Percentiles rank a stretch among this genome's conserved stretches.
These are phyloP conservation scores for Oreochromis niloticus DNA, from an alignment of 2,113 vertebrate species.

Conservation along the genomic window DNA sequence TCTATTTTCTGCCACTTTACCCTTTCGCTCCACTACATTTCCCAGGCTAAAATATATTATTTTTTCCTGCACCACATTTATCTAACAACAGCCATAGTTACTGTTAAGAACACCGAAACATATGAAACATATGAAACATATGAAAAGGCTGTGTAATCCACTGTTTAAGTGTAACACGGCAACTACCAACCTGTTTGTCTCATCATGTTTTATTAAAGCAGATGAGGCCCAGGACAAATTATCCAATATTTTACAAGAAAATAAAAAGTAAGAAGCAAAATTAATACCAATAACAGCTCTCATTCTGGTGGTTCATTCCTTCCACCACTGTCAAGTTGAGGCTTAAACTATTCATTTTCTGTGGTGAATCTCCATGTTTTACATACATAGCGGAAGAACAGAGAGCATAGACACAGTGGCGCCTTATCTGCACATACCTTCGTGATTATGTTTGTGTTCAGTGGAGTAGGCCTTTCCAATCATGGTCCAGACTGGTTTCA, in stretches of 20 bases:
- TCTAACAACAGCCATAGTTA: background rate
- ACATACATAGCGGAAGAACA: background rate
- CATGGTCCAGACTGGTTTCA: conserved; percentile 94
- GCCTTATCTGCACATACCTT: conserved; percentile 73
- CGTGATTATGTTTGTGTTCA: conserved; percentile 88
- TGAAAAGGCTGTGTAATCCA: background rate
- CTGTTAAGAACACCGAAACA: background rate
- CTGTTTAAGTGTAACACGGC: background rate
- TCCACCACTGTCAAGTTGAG: background rate
- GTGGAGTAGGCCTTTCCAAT: conserved; percentile 93
- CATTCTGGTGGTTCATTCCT: background rate
- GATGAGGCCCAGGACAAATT: background rate
- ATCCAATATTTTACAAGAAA: background rate
- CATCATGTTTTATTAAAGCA: background rate
- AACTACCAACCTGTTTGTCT: background rate
- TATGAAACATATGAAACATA: background rate
- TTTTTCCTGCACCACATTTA: background rate
- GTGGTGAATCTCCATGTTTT: background rate
- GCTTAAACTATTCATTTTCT: background rate
- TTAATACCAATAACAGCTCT: background rate
- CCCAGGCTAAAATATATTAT: background rate
- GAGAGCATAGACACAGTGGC: background rate
- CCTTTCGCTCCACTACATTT: background rate
- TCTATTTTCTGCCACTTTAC: background rate
- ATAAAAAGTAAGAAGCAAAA: background rate